Base-by-base conservation (phyloP, 2,797 vertebrate genomes). In the Arrhamphus sclerolepis region DNA sequence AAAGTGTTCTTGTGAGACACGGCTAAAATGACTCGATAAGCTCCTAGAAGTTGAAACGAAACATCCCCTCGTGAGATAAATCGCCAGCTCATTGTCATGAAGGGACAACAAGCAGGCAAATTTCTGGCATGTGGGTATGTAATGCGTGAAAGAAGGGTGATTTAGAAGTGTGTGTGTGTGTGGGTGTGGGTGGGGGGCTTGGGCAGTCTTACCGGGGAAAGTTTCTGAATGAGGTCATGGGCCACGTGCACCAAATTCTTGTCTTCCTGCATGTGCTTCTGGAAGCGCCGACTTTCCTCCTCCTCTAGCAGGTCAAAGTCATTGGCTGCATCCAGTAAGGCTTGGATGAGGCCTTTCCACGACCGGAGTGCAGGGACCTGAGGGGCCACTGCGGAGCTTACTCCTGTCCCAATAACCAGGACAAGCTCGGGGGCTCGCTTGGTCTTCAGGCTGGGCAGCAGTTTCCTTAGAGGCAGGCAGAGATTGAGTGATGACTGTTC, bases 171-270 rank as follows among this genome's bases (percentile, higher is more conserved):
- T n/a, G n/a, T n/a, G n/a, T n/a, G n/a, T n/a, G n/a, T n/a, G n/a
- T n/a, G n/a, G n/a, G n/a, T n/a, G n/a, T n/a, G n/a, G n/a, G n/a
- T n/a, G n/a, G n/a, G n/a, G n/a, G n/a, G 41, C 42, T 75, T 13
- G 74, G 39, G 21, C 40, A 21, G 31, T 66, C 95, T 95, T 91
- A 98, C 97, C 57, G 95, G 96, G 49, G 97, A 98, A 51, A 98
- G 94, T 88, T 98, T 98, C 92, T 98, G 97, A 86, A 98, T 97
- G 62, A 98, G 95, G 89, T 98, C 97, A 19, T 98, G 97, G 73
- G 96, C 97, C 52, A 98, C 94, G 2, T 97, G 96, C 62, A 98
- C 93, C 75, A 98, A 89, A 90, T 98, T 98, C 91, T 98, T 98
- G 86, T 98, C 95, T 70, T 98, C 96, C 2, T 94, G 92, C 71